Base-by-base conservation (phyloP, 1,140 invertebrate species). In the Chelonus insularis region DNA sequence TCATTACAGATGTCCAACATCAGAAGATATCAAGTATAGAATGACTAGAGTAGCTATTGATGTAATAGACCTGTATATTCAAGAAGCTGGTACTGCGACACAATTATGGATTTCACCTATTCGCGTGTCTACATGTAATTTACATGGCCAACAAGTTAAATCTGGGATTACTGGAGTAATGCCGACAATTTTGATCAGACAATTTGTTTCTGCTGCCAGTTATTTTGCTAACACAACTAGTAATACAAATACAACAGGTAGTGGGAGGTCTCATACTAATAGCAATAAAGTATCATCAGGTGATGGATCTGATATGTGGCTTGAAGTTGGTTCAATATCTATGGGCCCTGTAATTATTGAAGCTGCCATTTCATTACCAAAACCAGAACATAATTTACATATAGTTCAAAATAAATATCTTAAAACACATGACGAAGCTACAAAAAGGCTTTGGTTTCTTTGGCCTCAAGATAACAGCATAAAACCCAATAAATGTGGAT, bases 1-100 rank as follows among this genome's bases (percentile, higher is more conserved):
- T 57, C 88, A 86, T 72, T 91, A 89, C 71, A 85, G 87, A 16
- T 96, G 94, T 78, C 94, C 93, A 5, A 89, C 89, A 37, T 85
- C 89, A 0, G 93, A 95, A 68, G 91, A 96, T 72, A 91, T 99
- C 25, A 99, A 99, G 73, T 99, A 99, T 74, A 87, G 90, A 70
- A 93, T 99, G 89, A 91, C 92, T 4, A 84, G 97, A 18, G 83
- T 97, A 1, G 91, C 94, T 1, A 84, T 99, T 18, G 97, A 99
- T 82, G 88, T 91, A 0, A 82, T 99, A 4, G 94, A 97, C 80
- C 82, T 99, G 4, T 94, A 94, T 80, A 76, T 99, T 3, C 90
- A 96, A 32, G 96, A 99, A 79, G 86, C 86, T 18, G 92, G 92
- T 12, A 93, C 92, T 6, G 92, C 92, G 0, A 81, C 96, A 18